These are phyloP conservation scores for Thereva nobilitata DNA, from an alignment of 2,888 invertebrate genomes.

Conservation along the genomic window DNA sequence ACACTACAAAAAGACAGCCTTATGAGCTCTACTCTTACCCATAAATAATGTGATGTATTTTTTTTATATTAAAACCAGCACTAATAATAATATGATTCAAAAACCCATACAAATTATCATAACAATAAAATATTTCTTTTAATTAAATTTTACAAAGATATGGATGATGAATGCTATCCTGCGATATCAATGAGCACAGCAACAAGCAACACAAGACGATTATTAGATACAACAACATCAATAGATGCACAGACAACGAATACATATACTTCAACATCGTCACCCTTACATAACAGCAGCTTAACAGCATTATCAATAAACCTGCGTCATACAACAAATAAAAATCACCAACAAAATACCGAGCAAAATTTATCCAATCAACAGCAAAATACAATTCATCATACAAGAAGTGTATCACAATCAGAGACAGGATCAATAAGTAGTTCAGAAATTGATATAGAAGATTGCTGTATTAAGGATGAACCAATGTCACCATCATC, in stretches of 20 bases:
- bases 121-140: not conserved
- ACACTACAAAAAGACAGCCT: too few relatives aligned
- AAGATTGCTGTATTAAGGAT: conserved; percentile 66
- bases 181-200: conserved; percentile 73
- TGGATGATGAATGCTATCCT: conserved; percentile 89
- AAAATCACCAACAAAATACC: too few relatives aligned
- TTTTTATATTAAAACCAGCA: not conserved
- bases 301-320: conserved; percentile 15
- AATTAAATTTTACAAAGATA: conserved; percentile 63
- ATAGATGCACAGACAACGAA: conserved; percentile 36
- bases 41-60: too few relatives aligned
- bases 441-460: conserved; percentile 57
- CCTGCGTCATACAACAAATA: conserved; percentile 36
- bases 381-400: conserved; percentile 19
- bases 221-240: conserved; percentile 34
- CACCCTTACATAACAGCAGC: conserved; percentile 25
- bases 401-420: conserved; percentile 49
- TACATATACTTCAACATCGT: conserved; percentile 30
- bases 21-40: too few relatives aligned
- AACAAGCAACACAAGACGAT: conserved; percentile 55
- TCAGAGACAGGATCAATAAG: conserved; percentile 45
- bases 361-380: conserved; percentile 11
- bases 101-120: conserved; percentile 3
- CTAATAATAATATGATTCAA: not conserved
- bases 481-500: conserved; percentile 78